Evolutionary conservation across 2,888 invertebrate species (phyloP).

Genomic region (Conchocele bisecta): DNA sequence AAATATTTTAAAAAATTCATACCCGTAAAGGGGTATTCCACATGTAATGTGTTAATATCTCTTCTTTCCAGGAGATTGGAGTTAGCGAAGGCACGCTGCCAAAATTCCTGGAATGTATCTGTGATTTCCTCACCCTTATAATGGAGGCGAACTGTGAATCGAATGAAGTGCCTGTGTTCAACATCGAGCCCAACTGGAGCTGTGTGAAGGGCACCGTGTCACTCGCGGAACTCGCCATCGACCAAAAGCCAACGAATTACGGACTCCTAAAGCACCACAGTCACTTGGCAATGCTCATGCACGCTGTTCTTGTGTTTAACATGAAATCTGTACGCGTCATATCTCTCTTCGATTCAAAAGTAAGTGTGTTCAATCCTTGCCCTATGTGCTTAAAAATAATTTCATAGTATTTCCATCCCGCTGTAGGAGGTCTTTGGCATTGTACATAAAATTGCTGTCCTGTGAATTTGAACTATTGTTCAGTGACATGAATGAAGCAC

Average conservation of each 20-base stretch:
- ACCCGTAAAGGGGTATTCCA: too few relatives aligned
- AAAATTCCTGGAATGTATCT: constrained; percentile 83
- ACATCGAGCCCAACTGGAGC: constrained; percentile 82
- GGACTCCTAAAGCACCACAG: constrained; percentile 91
- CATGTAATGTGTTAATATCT: too few relatives aligned
- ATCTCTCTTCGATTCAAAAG: constrained; percentile 91
- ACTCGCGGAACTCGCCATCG: constrained; percentile 90
- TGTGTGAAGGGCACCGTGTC: constrained; percentile 82
- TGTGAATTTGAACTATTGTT: too few relatives aligned
- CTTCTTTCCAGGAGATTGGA: constrained; percentile 79
- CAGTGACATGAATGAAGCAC: too few relatives aligned
- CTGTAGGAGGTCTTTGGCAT: too few relatives aligned
- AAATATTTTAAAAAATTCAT: too few relatives aligned
- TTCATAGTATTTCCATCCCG: too few relatives aligned
- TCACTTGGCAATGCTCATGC: constrained; percentile 90
- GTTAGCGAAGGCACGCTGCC: constrained; percentile 79
- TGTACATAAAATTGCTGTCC: too few relatives aligned
- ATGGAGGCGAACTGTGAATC: constrained; percentile 84
- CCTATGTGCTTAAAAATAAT: too few relatives aligned
- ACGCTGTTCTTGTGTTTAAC: constrained; percentile 91
- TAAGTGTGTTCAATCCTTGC: too few relatives aligned
- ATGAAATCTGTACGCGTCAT: constrained; percentile 87
- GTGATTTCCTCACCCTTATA: constrained; percentile 85
- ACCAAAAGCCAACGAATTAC: constrained; percentile 89
- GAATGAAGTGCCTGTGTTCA: constrained; percentile 81